Evolutionary conservation across 2,797 vertebrate species (phyloP).

Genomic region (Dryobates pubescens): DNA sequence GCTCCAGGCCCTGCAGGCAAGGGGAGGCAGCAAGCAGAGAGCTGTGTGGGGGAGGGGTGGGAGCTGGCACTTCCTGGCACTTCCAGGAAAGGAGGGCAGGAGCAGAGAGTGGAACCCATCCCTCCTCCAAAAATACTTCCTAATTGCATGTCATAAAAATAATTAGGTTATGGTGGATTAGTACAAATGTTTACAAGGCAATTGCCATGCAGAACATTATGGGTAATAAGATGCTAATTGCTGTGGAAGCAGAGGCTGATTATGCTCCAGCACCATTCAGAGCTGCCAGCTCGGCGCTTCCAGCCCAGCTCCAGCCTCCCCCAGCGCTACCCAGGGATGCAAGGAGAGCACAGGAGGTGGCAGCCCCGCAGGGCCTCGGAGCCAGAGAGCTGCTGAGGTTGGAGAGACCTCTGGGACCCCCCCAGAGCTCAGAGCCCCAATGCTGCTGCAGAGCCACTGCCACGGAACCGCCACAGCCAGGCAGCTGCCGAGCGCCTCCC

Average conservation of each 20-base stretch:
- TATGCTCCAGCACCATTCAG: slow-evolving; percentile 80
- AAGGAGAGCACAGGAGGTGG: background rate
- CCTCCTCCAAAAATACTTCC: slow-evolving; percentile 80
- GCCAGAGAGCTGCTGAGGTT: background rate
- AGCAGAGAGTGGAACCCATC: slow-evolving; percentile 78
- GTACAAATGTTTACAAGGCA: slow-evolving; percentile 86
- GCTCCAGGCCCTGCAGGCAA: background rate
- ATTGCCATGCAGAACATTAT: slow-evolving; percentile 85
- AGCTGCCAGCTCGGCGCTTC: slow-evolving; percentile 77
- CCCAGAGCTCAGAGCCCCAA: no score
- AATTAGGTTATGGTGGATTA: slow-evolving; percentile 85
- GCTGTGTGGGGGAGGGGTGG: slow-evolving; percentile 21
- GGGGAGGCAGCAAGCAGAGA: slow-evolving; percentile 62
- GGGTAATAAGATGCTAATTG: slow-evolving; percentile 86
- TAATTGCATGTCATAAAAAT: slow-evolving; percentile 85
- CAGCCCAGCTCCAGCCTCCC: slow-evolving; percentile 49
- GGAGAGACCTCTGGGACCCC: no score
- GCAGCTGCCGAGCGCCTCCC: no score
- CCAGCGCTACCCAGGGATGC: background rate
- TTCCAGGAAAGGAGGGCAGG: slow-evolving; percentile 73
- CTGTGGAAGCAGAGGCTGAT: slow-evolving; percentile 84
- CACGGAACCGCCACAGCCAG: no score
- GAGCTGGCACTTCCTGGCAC: slow-evolving; percentile 15
- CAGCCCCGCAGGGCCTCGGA: background rate
- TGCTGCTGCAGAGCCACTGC: no score